Conservation (phyloP, 1,140 invertebrate species). For the Asobara japonica region DNA sequence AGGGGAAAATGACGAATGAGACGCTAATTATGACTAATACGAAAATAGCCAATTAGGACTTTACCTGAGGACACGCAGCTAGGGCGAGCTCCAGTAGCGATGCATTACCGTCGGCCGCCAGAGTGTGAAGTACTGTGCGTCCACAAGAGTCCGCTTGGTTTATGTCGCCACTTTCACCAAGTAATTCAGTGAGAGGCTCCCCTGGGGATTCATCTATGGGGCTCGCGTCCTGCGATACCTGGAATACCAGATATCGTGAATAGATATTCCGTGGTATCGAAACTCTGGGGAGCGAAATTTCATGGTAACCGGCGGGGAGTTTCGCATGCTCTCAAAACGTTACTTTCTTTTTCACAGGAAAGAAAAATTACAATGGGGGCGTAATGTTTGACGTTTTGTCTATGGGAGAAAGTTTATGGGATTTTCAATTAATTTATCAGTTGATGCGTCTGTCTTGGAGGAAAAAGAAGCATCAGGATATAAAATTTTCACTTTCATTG, state of each 20-base stretch:
- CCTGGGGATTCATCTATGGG: slow-evolving; percentile 62
- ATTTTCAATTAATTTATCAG: no score
- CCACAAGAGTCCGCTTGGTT: slow-evolving; percentile 71
- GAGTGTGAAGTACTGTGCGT: slow-evolving; percentile 77
- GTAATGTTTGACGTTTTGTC: not conserved
- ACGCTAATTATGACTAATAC: no score
- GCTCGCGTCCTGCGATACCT: slow-evolving; percentile 63
- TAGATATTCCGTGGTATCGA: slow-evolving; percentile 24
- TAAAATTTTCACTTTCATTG: no score
- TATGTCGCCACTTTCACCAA: slow-evolving; percentile 63
- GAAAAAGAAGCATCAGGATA: no score
- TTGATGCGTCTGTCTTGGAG: no score
- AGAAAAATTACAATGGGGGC: not conserved
- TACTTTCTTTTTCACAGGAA: not conserved
- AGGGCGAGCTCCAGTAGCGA: slow-evolving; percentile 73
- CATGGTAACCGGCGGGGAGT: not conserved
- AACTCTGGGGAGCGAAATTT: not conserved
- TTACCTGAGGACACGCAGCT: slow-evolving; percentile 67
- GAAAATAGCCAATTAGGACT: not conserved
- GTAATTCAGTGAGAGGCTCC: slow-evolving; percentile 61
- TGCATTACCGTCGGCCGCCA: slow-evolving; percentile 79
- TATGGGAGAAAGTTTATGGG: not conserved
- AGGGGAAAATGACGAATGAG: no score
- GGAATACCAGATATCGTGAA: slow-evolving; percentile 2
- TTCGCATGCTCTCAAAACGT: not conserved